A percentile compares a stretch with the other conserved stretches of the same genome.
Evolutionary conservation across 2,888 invertebrate genomes (phyloP).

Genomic region (Sinopyrophorus schimmeli): DNA sequence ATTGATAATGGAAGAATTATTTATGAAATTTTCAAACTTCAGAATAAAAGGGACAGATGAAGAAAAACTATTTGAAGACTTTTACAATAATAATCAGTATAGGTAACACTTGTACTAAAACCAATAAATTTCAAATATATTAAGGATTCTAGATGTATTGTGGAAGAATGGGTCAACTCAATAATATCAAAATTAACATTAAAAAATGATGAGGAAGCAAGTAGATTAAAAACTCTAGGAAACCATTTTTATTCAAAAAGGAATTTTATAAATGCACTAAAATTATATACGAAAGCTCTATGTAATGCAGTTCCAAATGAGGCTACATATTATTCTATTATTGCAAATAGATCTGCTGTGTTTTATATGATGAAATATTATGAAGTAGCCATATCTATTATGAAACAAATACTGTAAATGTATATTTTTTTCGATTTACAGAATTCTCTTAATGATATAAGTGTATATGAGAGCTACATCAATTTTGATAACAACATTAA

Average conservation of each 20-base stretch:
- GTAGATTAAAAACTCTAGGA: constrained; percentile 55
- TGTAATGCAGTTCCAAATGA: constrained; percentile 61
- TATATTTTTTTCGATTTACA: constrained; percentile 45
- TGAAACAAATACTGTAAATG: constrained; percentile 6
- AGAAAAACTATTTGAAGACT: too few species aligned
- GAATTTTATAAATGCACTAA: too few species aligned
- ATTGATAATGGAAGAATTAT: too few species aligned
- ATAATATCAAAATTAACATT: background rate
- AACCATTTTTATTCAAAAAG: constrained; percentile 64
- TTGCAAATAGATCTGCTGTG: constrained; percentile 72
- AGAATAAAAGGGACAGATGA: too few species aligned
- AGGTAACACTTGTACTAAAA: too few species aligned
- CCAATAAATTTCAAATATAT: too few species aligned
- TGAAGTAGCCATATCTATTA: constrained; percentile 60
- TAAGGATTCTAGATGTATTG: too few species aligned
- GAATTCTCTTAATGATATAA: constrained; percentile 68
- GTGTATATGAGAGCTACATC: constrained; percentile 63
- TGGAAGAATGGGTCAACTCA: constrained; percentile 6
- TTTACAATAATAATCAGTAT: too few species aligned
- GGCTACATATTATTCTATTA: constrained; percentile 63
- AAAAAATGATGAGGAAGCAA: constrained; percentile 14
- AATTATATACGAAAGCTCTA: constrained; percentile 66
- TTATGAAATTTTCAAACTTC: too few species aligned
- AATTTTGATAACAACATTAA: constrained; percentile 59
- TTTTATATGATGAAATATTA: constrained; percentile 63